These are phyloP conservation scores for Fistularia commersonii DNA, from an alignment of 2,797 vertebrate species.

Conservation along the genomic window DNA sequence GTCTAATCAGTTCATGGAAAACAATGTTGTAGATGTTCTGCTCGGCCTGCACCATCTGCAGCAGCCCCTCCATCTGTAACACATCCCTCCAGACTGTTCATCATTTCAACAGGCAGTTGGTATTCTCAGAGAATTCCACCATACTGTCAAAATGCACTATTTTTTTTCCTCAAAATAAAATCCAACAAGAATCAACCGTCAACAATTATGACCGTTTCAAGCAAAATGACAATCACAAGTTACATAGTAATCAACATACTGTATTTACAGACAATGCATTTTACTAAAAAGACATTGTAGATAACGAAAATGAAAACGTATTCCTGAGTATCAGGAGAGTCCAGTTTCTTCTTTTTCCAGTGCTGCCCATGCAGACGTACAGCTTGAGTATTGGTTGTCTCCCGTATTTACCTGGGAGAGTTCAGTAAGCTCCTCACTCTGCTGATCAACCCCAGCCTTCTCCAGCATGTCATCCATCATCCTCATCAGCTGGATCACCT, in stretches of 20 bases:
- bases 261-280: too few species aligned
- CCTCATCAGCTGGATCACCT: conserved; percentile 80
- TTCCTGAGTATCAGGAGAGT: too few species aligned
- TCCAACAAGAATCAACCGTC: too few species aligned
- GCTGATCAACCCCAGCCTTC: conserved; percentile 78
- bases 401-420: conserved; percentile 78
- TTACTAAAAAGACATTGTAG: too few species aligned
- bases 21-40: conserved; percentile 89
- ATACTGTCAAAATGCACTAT: background rate
- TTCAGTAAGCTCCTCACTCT: conserved; percentile 68
- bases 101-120: too few species aligned
- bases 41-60: conserved; percentile 80
- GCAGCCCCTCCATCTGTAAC: conserved; percentile 80
- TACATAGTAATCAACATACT: too few species aligned
- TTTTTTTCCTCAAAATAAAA: background rate
- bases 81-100: conserved; percentile 15
- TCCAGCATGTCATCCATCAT: conserved; percentile 88
- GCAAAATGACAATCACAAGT: too few species aligned
- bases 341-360: too few species aligned
- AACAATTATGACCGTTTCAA: too few species aligned
- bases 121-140: background rate
- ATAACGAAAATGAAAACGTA: too few species aligned
- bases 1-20: conserved; percentile 89
- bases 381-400: background rate
- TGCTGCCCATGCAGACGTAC: too few species aligned